Evolutionary conservation across 2,797 vertebrate genomes (phyloP), one percentile per base, ranked within the genome.

Genomic region (Enteromius anoplus): DNA sequence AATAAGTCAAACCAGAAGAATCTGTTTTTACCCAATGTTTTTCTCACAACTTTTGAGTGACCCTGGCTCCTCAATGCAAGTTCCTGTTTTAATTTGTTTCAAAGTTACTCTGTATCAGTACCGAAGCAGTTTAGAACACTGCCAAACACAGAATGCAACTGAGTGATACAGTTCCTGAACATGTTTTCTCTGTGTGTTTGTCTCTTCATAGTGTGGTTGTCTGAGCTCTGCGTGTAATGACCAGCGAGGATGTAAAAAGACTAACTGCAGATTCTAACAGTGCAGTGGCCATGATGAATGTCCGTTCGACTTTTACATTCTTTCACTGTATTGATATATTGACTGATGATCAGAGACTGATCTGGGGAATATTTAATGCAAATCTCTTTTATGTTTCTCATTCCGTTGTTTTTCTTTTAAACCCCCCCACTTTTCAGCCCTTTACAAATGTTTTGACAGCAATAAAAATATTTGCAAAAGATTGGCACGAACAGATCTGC

Each of bases 401-500:
- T 72, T 66, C 29, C 23, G 21, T 29, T 80, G 79, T 65, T 11
- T 69, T 23, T 73, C 80, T 79, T 78, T 84, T 60, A 58, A 40
- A 64, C n/a, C 32, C 62, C 53, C 73, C 15, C 72, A 15, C 37
- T 83, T 93, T 94, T 92, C 92, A 94, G 93, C 92, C 88, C 90
- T 92, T 89, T 88, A 92, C 93, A 93, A 93, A 93, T 93, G 92
- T 93, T 93, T 93, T 92, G 88, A 92, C 92, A 93, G 90, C 87
- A 90, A 93, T 80, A 81, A 84, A 86, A 82, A 82, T 78, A 79
- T 83, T 88, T 71, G 29, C 9, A 45, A 89, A 88, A 85, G 17
- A 87, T 78, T 19, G 79, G 49, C 71, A 76, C 23, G 23, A 45
- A 37, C n/a, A 32, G 62, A 75, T 82, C 34, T 90, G 70, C 84